phyloP scores from a whole-genome alignment of 2,888 invertebrate species.

The Sinopyrophorus schimmeli region DNA sequence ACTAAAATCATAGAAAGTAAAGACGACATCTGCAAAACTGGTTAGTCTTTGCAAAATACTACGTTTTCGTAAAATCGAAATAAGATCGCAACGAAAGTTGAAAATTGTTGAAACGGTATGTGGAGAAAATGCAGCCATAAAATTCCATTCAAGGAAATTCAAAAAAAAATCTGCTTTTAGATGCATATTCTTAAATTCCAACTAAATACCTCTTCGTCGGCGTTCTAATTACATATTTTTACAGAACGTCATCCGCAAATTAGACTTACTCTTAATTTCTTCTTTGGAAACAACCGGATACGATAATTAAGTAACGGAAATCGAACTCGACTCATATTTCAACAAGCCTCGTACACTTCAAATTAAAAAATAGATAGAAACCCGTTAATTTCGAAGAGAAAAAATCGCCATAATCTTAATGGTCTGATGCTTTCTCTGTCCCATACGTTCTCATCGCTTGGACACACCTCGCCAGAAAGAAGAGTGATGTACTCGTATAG shows the following conservation, averaged over 20 bases:
- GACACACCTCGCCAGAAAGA: slow-evolving; percentile 18
- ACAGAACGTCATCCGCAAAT: no score
- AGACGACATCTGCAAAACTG: slow-evolving; percentile 24
- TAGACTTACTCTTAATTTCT: no score
- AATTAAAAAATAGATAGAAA: not conserved
- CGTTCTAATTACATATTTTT: no score
- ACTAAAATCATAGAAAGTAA: slow-evolving; percentile 20
- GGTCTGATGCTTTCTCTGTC: slow-evolving; percentile 23
- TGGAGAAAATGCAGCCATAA: slow-evolving; percentile 1
- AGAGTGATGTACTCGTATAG: slow-evolving; percentile 41
- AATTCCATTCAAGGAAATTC: slow-evolving; percentile 1
- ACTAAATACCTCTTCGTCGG: no score
- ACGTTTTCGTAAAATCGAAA: not conserved
- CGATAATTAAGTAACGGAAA: no score
- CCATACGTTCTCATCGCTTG: slow-evolving; percentile 6
- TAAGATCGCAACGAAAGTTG: slow-evolving; percentile 5
- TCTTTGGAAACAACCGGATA: no score
- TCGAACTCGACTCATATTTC: no score
- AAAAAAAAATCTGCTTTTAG: not conserved
- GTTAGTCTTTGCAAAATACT: slow-evolving; percentile 8
- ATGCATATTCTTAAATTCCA: no score
- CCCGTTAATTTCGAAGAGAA: slow-evolving; percentile 1
- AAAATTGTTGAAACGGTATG: not conserved
- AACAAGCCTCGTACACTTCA: not conserved
- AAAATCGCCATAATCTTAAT: not conserved